Conservation (phyloP, 1,140 invertebrate genomes). For the Macrocentrus cingulum region DNA sequence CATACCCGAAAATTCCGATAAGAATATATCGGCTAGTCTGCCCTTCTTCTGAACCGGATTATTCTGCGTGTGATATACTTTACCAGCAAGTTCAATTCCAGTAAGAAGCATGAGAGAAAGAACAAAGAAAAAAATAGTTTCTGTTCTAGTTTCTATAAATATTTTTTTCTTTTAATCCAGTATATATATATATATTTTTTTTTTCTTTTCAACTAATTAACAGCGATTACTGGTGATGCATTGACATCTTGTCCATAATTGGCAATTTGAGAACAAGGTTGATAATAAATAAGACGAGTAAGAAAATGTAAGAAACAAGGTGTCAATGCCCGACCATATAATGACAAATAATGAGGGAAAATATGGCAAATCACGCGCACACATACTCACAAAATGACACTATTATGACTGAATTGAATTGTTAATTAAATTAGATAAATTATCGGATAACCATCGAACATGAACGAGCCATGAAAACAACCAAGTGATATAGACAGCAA, state of each 20-base stretch:
- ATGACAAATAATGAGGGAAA: background rate
- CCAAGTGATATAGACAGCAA: too few species aligned
- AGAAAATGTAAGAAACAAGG: slow-evolving; percentile 6
- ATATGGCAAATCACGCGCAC: background rate
- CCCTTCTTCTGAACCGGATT: slow-evolving; percentile 71
- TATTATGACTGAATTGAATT: slow-evolving; percentile 9
- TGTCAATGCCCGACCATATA: slow-evolving; percentile 14
- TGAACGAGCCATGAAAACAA: too few species aligned
- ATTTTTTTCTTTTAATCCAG: background rate
- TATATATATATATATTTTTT: too few species aligned
- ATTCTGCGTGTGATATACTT: slow-evolving; percentile 72
- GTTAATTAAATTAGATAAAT: slow-evolving; percentile 3
- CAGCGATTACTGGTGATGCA: background rate
- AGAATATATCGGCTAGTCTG: slow-evolving; percentile 76
- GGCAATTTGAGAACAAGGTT: slow-evolving; percentile 21
- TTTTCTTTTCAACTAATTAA: background rate
- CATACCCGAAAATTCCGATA: slow-evolving; percentile 70
- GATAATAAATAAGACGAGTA: background rate
- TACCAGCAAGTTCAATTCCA: slow-evolving; percentile 47
- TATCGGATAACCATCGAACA: background rate
- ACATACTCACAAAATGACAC: background rate
- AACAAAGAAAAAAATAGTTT: slow-evolving; percentile 50
- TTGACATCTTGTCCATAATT: slow-evolving; percentile 20
- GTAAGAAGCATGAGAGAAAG: slow-evolving; percentile 53
- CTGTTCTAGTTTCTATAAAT: slow-evolving; percentile 28